Evolutionary conservation across 2,797 vertebrate species (phyloP).

Genomic region (Tachyglossus aculeatus): DNA sequence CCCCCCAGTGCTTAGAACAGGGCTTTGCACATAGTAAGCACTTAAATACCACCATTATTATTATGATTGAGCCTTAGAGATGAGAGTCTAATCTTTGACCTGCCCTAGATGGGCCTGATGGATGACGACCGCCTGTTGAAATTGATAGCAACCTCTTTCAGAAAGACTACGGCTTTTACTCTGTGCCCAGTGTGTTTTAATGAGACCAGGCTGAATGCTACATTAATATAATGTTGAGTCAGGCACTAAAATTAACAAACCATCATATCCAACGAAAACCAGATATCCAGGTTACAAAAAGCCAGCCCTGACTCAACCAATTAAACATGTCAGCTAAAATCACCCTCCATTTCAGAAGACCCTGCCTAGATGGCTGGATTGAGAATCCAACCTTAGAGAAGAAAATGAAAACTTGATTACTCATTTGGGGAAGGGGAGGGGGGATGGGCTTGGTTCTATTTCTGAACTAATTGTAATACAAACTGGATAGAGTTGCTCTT

Average conservation of each 20-base stretch:
- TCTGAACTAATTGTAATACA: constrained; percentile 62
- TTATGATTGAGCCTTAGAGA: no score
- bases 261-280: not conserved
- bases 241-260: not conserved
- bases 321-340: not conserved
- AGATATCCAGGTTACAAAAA: not conserved
- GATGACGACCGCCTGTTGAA: no score
- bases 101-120: no score
- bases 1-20: no score
- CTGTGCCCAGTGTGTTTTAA: no score
- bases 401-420: not conserved
- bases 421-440: not conserved
- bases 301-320: not conserved
- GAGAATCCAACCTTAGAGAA: not conserved
- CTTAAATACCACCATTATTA: no score
- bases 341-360: not conserved
- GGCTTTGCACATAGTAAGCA: no score
- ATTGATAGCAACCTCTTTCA: no score
- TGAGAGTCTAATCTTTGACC: no score
- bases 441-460: constrained; percentile 32
- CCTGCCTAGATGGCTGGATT: not conserved
- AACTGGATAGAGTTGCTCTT: constrained; percentile 41
- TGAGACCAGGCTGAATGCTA: no score
- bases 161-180: no score
- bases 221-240: no score